Evolutionary conservation across 2,888 invertebrate genomes (phyloP), one percentile per base, ranked within the genome.

Genomic region (Lutraria lutraria): DNA sequence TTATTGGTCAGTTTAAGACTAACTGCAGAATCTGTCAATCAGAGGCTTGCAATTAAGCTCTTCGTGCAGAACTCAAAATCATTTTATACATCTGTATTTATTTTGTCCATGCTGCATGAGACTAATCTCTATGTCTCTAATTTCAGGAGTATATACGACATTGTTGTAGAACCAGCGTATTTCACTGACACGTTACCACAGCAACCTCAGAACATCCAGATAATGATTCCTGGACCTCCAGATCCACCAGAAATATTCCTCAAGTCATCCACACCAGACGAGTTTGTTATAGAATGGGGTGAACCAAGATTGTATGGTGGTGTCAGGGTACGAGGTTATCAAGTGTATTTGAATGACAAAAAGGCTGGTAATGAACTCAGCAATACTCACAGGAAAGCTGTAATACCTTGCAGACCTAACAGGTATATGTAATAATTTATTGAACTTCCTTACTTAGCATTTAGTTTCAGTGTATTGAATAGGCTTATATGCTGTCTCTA

Each of bases 211-310:
- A 94, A 94, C 52, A 93, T 96, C 6, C 96, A 96, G 91, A 93
- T 96, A 53, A 94, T 96, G 92, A 94, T 96, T 13, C 97, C 97
- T 1, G 96, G 97, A 0, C 95, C 96, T 13, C 96, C 96, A 13
- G 96, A 96, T 89, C 92, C 96, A 10, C 96, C 97, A 4, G 95
- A 96, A 83, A 95, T 97, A 86, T 96, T 95, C 95, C 93, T 95
- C 4, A 94, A 95, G 76, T 94, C 95, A 25, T 93, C 94, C 63
- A 95, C 94, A 53, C 93, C 94, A 10, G 95, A 96, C 84, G 96
- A 96, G 93, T 96, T 97, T 93, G 94, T 95, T 34, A 95, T 97
- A 60, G 96, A 96, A 88, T 97, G 97, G 97, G 96, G 95, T 13
- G 96, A 97, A 91, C 97, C 97, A 19, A 91, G 95, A 72, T 90